Evolutionary conservation across 30 jellyfish, hydroid and myxozoan genomes (phyloP).

Genomic region (Catostylus mosaicus): DNA sequence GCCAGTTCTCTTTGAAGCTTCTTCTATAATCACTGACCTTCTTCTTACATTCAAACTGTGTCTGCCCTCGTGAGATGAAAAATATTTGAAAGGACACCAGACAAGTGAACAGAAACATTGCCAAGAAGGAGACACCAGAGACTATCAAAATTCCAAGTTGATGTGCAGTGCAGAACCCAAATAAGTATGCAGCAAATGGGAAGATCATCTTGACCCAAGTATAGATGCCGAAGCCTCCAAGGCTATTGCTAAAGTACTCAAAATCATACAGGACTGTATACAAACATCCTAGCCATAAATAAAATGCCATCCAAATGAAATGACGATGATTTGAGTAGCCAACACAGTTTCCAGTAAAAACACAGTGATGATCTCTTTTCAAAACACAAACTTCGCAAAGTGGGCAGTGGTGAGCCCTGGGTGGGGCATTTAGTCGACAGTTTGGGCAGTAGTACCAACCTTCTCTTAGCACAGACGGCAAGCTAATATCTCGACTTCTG

Average conservation of each 20-base stretch:
- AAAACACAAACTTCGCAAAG: constrained; percentile 86
- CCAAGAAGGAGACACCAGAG: constrained; percentile 81
- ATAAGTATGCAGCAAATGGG: constrained; percentile 76
- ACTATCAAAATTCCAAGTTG: constrained; percentile 73
- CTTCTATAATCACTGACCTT: constrained; percentile 52
- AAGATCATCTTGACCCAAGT: constrained; percentile 67
- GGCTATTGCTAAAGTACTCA: constrained; percentile 67
- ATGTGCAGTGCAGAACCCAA: constrained; percentile 61
- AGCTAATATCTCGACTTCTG: constrained; percentile 33
- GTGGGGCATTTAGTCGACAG: constrained; percentile 96
- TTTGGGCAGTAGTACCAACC: constrained; percentile 90
- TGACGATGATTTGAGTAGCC: constrained; percentile 90
- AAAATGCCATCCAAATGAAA: constrained; percentile 70
- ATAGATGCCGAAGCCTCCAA: constrained; percentile 64
- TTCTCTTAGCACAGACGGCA: constrained; percentile 86
- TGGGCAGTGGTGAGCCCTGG: constrained; percentile 94
- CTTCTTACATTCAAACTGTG: constrained; percentile 95
- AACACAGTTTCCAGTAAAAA: constrained; percentile 93
- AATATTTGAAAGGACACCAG: constrained; percentile 82
- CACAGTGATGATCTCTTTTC: constrained; percentile 93
- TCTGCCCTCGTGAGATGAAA: constrained; percentile 94
- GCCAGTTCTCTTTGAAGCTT: constrained; percentile 65
- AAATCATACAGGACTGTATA: constrained; percentile 68
- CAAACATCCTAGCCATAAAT: constrained; percentile 85
- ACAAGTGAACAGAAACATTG: constrained; percentile 83